These are phyloP conservation scores for Turnix velox DNA, from an alignment of 2,113 vertebrate species.

Conservation along the genomic window DNA sequence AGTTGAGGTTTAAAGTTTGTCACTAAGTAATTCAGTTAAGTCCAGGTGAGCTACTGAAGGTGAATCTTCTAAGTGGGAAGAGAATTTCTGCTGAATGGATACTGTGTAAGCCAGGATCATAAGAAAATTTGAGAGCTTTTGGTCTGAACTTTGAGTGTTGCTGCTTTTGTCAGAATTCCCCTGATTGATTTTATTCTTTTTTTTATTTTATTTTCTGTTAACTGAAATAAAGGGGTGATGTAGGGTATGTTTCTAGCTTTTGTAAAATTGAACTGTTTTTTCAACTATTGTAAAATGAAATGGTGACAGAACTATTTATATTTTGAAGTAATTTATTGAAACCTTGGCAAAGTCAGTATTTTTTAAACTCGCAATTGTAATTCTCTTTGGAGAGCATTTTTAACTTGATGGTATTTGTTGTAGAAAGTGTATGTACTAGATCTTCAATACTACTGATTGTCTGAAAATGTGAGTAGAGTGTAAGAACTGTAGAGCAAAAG, in stretches of 20 bases:
- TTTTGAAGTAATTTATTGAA: constrained; percentile 54
- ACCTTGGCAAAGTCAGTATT: constrained; percentile 28
- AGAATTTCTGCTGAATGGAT: neutral
- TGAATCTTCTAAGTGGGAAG: neutral
- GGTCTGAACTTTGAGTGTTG: neutral
- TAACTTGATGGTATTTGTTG: constrained; percentile 1
- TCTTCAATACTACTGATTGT: constrained; percentile 40
- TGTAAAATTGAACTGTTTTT: neutral
- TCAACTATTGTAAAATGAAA: neutral
- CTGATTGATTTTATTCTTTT: neutral
- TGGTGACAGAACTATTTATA: neutral
- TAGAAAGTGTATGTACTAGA: constrained; percentile 4
- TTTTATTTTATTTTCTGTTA: neutral
- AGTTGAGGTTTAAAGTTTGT: neutral
- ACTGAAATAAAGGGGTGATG: neutral
- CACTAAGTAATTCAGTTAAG: neutral
- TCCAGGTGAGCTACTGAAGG: neutral
- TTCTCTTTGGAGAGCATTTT: constrained; percentile 31
- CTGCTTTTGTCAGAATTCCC: neutral
- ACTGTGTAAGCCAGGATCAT: neutral
- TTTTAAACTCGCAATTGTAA: constrained; percentile 16
- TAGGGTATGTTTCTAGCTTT: neutral
- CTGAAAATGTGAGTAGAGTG: constrained; percentile 13
- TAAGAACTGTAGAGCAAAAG: constrained; percentile 5
- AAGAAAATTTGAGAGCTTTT: neutral